Evolutionary conservation across 30 jellyfish, hydroid and myxozoan genomes (phyloP), one percentile per base, ranked within the genome.

Genomic region (Catostylus mosaicus): DNA sequence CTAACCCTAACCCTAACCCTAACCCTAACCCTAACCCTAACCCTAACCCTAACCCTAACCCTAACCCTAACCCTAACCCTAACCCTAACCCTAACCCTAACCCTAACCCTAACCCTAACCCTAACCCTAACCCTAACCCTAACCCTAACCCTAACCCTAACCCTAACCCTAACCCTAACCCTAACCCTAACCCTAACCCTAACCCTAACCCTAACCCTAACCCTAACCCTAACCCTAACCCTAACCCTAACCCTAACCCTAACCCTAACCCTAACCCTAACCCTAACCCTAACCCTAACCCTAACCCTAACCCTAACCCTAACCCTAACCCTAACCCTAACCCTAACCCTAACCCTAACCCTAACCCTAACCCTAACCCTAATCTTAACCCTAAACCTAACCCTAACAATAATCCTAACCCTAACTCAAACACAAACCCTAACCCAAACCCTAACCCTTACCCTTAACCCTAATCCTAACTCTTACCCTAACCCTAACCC

Each of bases 61-160:
- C 70, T 56, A 56, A 56, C 70, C 70, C 70, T 56, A 56, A 56
- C 70, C 70, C 70, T 56, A 56, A 56, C 70, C 70, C 70, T 56
- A 56, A 56, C 70, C 70, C 70, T 56, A 56, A 56, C 70, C 70
- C 70, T 56, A 56, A 56, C 70, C 70, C 70, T 56, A 56, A 56
- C 70, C 70, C 70, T 56, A 56, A 56, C 70, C 70, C 70, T 56
- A 56, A 56, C 70, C 70, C 70, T 56, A 56, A 56, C 70, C 70
- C 70, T 56, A 56, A 56, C 70, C 70, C 70, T 56, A 56, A 56
- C 70, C 70, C 70, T 56, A 56, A 56, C 70, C 70, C 70, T 56
- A 56, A 56, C 70, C 70, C 70, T 56, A 56, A 56, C 70, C 70
- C 70, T 56, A 56, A 56, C 70, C 70, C 70, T 56, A 56, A 56